phyloP scores from a whole-genome alignment of 1,140 invertebrate genomes.

The Muscidifurax raptorellus region DNA sequence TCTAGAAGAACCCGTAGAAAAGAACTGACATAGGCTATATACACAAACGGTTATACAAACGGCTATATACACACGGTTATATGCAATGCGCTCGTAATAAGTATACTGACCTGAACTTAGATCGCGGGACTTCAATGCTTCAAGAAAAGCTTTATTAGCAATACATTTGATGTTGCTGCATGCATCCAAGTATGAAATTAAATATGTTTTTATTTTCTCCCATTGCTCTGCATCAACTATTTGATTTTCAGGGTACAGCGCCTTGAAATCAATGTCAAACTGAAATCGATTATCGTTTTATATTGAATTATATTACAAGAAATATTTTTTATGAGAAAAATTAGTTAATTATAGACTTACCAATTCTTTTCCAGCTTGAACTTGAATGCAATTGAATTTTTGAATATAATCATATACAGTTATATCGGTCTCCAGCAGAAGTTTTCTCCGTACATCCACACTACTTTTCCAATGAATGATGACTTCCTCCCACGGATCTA shows the following conservation, averaged over 20 bases:
- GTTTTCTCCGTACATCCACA: not conserved
- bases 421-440: not conserved
- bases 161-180: not conserved
- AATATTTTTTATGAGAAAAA: not conserved
- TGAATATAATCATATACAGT: slow-evolving; percentile 20
- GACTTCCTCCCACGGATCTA: not conserved
- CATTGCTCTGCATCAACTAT: not conserved
- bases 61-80: too few relatives aligned
- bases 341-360: not conserved
- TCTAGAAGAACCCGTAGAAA: not conserved
- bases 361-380: slow-evolving; percentile 26
- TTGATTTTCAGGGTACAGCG: not conserved
- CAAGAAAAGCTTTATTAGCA: not conserved
- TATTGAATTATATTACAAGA: not conserved
- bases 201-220: not conserved
- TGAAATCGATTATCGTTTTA: not conserved
- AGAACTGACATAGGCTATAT: too few relatives aligned
- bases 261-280: too few relatives aligned
- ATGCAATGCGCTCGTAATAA: not conserved
- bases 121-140: not conserved
- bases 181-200: not conserved
- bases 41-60: too few relatives aligned
- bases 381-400: slow-evolving; percentile 14
- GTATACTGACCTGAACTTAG: not conserved
- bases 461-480: not conserved